Evolutionary conservation across 2,797 vertebrate species (phyloP), one percentile per base, ranked within the genome.

Genomic region (Myotis myotis): DNA sequence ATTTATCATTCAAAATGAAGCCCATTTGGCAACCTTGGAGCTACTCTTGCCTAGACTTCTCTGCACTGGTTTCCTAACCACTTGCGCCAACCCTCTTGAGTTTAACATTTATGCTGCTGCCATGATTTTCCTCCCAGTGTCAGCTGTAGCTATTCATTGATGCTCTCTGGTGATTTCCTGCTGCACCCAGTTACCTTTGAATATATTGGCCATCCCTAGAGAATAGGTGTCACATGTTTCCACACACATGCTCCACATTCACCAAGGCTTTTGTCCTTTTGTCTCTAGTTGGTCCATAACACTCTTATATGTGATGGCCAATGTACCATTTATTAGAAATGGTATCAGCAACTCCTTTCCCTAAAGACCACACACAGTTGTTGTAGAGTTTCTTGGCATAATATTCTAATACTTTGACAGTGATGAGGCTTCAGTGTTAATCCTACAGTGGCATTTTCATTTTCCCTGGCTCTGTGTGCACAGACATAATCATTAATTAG

Each of bases 401-500:
- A 4, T 23, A 64, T 19, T 92, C 64, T 57, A 62, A 78, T 36
- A 53, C 51, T 82, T 84, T 10, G 41, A 60, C 23, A 20, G 23
- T 19, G 13, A 47, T 25, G 15, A 57, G 23, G 15, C 36, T 78
- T 88, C 78, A 17, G 25, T 68, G n/a, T 57, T 89, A 92, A 95
- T 49, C 23, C 60, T 74, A 16, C 10, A 86, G 70, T 71, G 30
- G 10, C 36, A 76, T 93, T 87, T 91, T 36, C 33, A 81, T 87
- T 84, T 88, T 49, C 36, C 20, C 49, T 53, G 20, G 23, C 74
- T 93, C 36, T 93, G 0, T 82, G 25, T 64, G 13, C 44, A 79
- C 25, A 70, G 55, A 75, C 36, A 51, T 13, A 60, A 75, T 78
- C 55, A 79, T 82, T 95, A 70, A 87, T 89, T 86, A 95, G 66